Percentiles rank a stretch among this genome's conserved stretches.
phyloP scores from a whole-genome alignment of 2,113 vertebrate genomes.

The Syrmaticus mikado region DNA sequence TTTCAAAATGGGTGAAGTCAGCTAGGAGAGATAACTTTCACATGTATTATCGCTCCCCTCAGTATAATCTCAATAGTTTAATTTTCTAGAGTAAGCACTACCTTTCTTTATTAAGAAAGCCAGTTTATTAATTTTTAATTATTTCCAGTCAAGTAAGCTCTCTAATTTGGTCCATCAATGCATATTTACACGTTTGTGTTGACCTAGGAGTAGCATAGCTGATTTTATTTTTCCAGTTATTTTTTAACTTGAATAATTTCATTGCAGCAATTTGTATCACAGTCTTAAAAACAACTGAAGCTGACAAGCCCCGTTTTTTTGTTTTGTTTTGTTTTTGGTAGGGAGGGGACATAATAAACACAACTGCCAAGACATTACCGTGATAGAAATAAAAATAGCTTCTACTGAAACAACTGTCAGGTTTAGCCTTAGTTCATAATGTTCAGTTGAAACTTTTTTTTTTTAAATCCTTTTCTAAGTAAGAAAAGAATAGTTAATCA shows the following conservation, averaged over 20 bases:
- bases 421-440: neutral
- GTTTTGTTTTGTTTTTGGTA: neutral
- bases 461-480: neutral
- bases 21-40: neutral
- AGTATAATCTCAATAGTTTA: neutral
- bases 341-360: neutral
- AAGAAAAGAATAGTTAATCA: neutral
- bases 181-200: neutral
- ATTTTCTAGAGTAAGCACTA: neutral
- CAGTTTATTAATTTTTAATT: neutral
- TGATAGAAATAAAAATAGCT: neutral
- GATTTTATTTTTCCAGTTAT: neutral
- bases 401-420: neutral
- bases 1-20: slow-evolving; percentile 11
- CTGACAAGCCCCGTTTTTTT: neutral
- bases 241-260: neutral
- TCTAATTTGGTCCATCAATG: neutral
- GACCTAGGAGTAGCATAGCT: neutral
- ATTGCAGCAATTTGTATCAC: neutral
- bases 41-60: neutral
- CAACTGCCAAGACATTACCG: neutral
- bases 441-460: neutral
- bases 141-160: neutral
- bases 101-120: neutral
- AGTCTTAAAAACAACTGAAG: neutral